These are phyloP conservation scores for Datnioides undecimradiatus DNA, from an alignment of 2,113 vertebrate genomes.

Conservation along the genomic window DNA sequence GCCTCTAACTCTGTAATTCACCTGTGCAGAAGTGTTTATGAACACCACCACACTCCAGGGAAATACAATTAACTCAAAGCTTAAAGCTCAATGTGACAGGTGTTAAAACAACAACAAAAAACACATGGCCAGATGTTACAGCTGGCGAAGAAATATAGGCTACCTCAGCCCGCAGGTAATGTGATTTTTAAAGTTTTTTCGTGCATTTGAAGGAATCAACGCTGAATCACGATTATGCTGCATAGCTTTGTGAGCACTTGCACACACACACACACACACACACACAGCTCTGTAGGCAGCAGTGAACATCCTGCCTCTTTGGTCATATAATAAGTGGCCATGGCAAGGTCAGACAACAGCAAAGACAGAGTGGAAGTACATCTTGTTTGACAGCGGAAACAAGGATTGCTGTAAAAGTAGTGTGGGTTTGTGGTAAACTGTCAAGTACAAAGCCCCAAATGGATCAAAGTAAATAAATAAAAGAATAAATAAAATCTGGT, in stretches of 20 bases:
- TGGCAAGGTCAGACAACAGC: conserved; percentile 11
- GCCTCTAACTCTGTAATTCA: conserved; percentile 13
- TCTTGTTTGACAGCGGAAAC: not conserved
- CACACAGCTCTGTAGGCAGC: conserved; percentile 24
- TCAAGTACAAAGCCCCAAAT: too few species aligned
- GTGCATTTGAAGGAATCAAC: conserved; percentile 8
- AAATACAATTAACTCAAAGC: conserved; percentile 10
- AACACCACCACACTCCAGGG: not conserved
- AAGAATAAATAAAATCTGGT: too few species aligned
- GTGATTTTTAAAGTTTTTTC: conserved; percentile 28
- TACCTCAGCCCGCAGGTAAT: conserved; percentile 15
- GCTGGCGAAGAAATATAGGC: not conserved
- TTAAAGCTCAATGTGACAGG: not conserved
- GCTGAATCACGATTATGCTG: conserved; percentile 1
- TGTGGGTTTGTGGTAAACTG: not conserved
- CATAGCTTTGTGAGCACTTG: conserved; percentile 9
- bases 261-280: not conserved
- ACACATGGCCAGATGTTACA: conserved; percentile 21
- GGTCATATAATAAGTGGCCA: conserved; percentile 31
- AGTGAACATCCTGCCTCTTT: conserved; percentile 31
- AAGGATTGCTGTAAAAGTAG: not conserved
- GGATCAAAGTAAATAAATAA: too few species aligned
- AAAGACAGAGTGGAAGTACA: not conserved
- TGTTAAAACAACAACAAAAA: too few species aligned
- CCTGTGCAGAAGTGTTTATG: conserved; percentile 1